Base-by-base conservation (phyloP, 2,888 invertebrate species). In the Frankliniella intonsa region DNA sequence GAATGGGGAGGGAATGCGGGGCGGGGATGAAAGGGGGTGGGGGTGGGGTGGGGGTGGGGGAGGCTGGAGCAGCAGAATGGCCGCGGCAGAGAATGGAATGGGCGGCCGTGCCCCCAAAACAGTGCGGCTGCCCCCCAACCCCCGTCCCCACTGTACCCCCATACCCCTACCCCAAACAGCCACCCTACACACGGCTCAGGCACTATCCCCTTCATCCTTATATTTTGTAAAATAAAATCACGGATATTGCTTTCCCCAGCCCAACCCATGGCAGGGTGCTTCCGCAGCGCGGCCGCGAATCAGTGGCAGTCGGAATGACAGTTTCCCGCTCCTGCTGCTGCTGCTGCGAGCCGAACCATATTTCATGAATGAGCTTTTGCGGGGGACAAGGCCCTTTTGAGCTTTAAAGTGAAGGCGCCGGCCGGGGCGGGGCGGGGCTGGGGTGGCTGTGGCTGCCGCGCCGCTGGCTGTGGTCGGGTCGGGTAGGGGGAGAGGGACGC, bases 371-470 rank as follows among this genome's bases (percentile, higher is more conserved):
- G 69, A 76, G 69, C 69, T 25, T 25, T 25, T 22, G 69, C n/a
- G 25, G 69, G 69, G 22, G 69, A 19, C 69, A 22, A n/a, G 69
- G n/a, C 69, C 22, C 69, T 22, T 25, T 11, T 25, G 25, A 76
- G 69, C 69, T 76, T 76, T 76, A 76, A 25, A 76, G 69, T 22
- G 55, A 19, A 55, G 69, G 62, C 62, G 62, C 62, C 62, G 62
- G 62, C 62, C 62, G 62, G 62, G n/a, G 62, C 62, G 62, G 14
- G 62, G 62, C 0, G 55, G 55, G 55, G 55, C 55, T 17, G 55
- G 55, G 55, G 69, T 62, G 69, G 69, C n/a, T 9, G 65, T 19
- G 2, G 69, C n/a, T n/a, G 69, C 69, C 1, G 22, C 69, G 22
- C 22, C 69, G 25, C 12, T 22, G 11, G 69, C 25, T 5, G 69